Evolutionary conservation across 2,888 invertebrate genomes (phyloP).

Genomic region (Caenorhabditis drosophilae): DNA sequence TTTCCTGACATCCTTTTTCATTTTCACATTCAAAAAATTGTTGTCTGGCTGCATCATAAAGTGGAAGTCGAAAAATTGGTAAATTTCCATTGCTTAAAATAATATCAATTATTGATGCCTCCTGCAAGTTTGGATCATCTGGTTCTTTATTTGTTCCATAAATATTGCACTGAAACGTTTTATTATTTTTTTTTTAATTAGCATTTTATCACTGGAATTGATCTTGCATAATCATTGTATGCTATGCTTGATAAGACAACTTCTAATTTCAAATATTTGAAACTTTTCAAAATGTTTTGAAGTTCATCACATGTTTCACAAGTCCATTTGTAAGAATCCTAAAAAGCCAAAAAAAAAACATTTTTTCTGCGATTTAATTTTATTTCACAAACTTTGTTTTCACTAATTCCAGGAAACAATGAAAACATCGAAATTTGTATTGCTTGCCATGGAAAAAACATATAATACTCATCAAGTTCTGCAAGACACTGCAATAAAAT

Average conservation of each 20-base stretch:
- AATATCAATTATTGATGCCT: neutral
- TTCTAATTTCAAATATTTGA: constrained; percentile 10
- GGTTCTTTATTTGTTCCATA: constrained; percentile 6
- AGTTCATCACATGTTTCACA: constrained; percentile 12
- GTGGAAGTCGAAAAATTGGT: neutral
- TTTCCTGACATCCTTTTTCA: neutral
- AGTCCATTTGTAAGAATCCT: constrained; percentile 12
- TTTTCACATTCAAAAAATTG: constrained; percentile 4
- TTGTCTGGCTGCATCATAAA: constrained; percentile 16
- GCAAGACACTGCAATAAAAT: constrained; percentile 21
- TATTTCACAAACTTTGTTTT: neutral
- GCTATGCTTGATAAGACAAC: constrained; percentile 16
- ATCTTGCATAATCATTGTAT: constrained; percentile 24
- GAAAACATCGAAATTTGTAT: constrained; percentile 37
- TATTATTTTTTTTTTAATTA: neutral
- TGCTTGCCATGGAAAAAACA: constrained; percentile 47
- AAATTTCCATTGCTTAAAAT: neutral
- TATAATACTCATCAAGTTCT: constrained; percentile 17
- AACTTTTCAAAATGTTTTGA: constrained; percentile 7
- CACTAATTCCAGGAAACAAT: constrained; percentile 9
- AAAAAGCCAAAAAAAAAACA: neutral
- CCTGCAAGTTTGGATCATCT: neutral
- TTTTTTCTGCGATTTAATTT: neutral
- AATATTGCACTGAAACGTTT: neutral
- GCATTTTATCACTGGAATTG: constrained; percentile 3